phyloP scores from a whole-genome alignment of 1,140 invertebrate species.

The Halesus radiatus region DNA sequence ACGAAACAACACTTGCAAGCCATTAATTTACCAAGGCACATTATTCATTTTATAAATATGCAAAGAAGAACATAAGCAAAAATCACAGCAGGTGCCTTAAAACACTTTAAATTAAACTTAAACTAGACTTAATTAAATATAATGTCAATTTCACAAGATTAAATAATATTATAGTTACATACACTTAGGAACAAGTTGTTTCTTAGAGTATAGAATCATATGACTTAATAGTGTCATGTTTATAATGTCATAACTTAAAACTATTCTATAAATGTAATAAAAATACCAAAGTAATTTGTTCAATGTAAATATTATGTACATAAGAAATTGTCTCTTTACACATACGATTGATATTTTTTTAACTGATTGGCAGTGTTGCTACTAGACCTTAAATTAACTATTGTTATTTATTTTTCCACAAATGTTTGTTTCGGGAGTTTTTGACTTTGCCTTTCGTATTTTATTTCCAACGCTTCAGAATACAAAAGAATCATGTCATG shows the following conservation, averaged over 20 bases:
- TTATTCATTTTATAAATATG: not conserved
- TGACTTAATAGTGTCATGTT: conserved; percentile 33
- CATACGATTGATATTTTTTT: not conserved
- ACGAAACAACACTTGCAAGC: too few species aligned
- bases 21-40: too few species aligned
- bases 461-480: too few species aligned
- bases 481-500: too few species aligned
- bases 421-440: too few species aligned
- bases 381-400: not conserved
- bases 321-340: not conserved
- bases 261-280: conserved; percentile 33
- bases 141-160: too few species aligned
- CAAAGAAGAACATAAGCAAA: conserved; percentile 13
- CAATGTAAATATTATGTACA: conserved; percentile 21
- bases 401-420: too few species aligned
- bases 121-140: too few species aligned
- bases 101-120: too few species aligned
- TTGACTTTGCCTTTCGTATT: too few species aligned
- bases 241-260: conserved; percentile 20
- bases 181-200: conserved; percentile 35
- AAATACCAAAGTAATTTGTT: conserved; percentile 23
- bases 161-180: conserved; percentile 24
- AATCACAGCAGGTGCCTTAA: conserved; percentile 31
- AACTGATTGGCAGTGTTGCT: not conserved
- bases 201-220: conserved; percentile 11